phyloP scores from a whole-genome alignment of 2,797 vertebrate species.

The Eulemur albifrons region DNA sequence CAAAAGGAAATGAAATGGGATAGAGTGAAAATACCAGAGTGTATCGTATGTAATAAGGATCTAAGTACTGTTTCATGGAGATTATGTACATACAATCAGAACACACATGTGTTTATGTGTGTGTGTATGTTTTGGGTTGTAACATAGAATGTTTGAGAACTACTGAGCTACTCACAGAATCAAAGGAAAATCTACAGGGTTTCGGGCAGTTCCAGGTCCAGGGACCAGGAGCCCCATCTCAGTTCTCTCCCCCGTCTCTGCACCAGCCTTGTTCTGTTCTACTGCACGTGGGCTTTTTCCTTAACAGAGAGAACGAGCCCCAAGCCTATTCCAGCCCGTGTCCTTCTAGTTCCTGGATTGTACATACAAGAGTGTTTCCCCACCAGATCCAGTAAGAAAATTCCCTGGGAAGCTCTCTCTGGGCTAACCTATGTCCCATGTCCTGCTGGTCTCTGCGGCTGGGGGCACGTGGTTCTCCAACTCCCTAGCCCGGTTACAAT shows the following conservation, averaged over 20 bases:
- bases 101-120: fast-evolving
- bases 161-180: neutral
- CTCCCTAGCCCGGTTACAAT: neutral
- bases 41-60: neutral
- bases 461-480: neutral
- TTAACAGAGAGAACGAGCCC: neutral
- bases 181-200: neutral
- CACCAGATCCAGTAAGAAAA: neutral
- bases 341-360: neutral
- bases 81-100: neutral
- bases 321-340: neutral
- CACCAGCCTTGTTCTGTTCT: neutral
- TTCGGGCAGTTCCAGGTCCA: neutral
- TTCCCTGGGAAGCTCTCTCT: neutral
- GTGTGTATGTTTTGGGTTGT: neutral
- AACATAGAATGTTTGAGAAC: neutral
- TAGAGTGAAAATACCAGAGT: neutral
- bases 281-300: neutral
- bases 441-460: neutral
- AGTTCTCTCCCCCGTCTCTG: fast-evolving
- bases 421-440: neutral
- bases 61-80: neutral
- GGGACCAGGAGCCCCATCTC: neutral
- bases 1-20: neutral
- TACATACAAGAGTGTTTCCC: neutral